phyloP scores from a whole-genome alignment of 2,888 invertebrate species.

The Idaea biselata region DNA sequence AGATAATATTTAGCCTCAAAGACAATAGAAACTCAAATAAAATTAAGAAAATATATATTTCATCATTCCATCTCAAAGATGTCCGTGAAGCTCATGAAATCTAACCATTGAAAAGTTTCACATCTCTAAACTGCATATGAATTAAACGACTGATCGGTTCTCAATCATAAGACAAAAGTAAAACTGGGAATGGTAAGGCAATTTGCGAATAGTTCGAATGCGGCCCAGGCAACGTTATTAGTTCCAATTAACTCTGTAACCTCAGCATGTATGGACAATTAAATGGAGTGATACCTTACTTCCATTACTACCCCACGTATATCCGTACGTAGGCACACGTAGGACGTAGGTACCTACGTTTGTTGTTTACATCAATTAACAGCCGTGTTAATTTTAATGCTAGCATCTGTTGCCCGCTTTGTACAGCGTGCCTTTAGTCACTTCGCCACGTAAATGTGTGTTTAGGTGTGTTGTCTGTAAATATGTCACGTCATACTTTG shows the following conservation, averaged over 20 bases:
- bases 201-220: conserved; percentile 56
- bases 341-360: conserved; percentile 21
- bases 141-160: conserved; percentile 5
- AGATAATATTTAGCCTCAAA: too few species aligned
- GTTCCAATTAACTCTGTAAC: conserved; percentile 76
- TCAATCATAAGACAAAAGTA: conserved; percentile 29
- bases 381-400: conserved; percentile 69
- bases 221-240: conserved; percentile 67
- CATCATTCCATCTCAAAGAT: too few species aligned
- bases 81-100: too few species aligned
- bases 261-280: conserved; percentile 77
- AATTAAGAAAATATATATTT: too few species aligned
- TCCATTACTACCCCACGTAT: conserved; percentile 63
- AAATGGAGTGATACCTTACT: conserved; percentile 77
- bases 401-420: conserved; percentile 51
- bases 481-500: conserved; percentile 4
- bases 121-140: background rate
- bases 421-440: conserved; percentile 43
- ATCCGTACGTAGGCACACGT: background rate
- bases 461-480: conserved; percentile 8
- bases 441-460: conserved; percentile 29
- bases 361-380: conserved; percentile 78
- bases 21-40: too few species aligned
- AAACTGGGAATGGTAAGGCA: conserved; percentile 44
- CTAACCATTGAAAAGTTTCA: too few species aligned